Conservation (phyloP, 2,797 vertebrate species). For the Rousettus madagascariensis region DNA sequence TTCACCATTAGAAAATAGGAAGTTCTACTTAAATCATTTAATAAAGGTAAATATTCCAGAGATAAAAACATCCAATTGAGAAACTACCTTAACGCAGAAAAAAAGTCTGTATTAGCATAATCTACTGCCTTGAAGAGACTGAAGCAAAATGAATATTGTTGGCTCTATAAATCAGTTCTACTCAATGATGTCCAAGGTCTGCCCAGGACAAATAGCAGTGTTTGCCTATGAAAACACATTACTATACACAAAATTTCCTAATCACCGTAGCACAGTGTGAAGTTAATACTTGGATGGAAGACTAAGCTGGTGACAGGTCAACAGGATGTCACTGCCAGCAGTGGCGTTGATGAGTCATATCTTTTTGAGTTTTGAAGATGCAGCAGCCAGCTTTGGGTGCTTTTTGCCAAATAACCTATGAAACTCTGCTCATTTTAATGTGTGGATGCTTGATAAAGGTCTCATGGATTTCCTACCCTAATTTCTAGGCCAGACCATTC, state of each 20-base stretch:
- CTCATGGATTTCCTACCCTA: constrained; percentile 2
- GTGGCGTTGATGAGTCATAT: neutral
- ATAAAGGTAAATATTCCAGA: constrained; percentile 24
- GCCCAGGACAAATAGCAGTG: neutral
- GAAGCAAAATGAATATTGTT: constrained; percentile 12
- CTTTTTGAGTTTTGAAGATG: constrained; percentile 9
- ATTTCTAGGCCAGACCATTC: constrained; percentile 26
- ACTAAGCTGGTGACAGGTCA: neutral
- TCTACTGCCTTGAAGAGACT: neutral
- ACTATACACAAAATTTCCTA: neutral
- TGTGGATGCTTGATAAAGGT: neutral
- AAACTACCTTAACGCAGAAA: constrained; percentile 23
- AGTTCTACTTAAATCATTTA: constrained; percentile 21
- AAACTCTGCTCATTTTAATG: constrained; percentile 36
- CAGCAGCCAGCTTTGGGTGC: neutral
- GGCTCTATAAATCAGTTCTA: constrained; percentile 32
- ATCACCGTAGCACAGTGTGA: neutral
- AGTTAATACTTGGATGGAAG: constrained; percentile 18
- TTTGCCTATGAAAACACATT: constrained; percentile 1
- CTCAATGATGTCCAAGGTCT: neutral
- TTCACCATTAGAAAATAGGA: constrained; percentile 34
- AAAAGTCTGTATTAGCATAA: neutral
- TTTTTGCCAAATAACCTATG: constrained; percentile 7
- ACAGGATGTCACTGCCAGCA: neutral
- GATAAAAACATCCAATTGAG: constrained; percentile 23